Evolutionary conservation across 92 coral and sea anemone species (phyloP), one percentile per base, ranked within the genome.

Genomic region (Palythoa grandis): DNA sequence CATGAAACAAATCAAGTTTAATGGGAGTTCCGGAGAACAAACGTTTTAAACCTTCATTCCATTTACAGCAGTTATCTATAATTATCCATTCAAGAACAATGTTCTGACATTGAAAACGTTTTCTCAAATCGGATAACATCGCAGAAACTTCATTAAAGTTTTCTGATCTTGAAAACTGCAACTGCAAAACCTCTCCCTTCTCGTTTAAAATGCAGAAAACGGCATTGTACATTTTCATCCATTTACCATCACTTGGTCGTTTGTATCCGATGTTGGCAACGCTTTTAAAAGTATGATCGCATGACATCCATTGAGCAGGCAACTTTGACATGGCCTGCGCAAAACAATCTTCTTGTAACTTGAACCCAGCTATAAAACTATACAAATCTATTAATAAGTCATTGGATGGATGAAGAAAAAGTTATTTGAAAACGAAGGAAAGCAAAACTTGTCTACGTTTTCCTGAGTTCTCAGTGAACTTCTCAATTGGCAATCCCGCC

Each of bases 21-120:
- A 52, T 52, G 11, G 54, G 54, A 52, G 54, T 52, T 52, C 11
- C 0, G 54, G n/a, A n/a, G 54, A 52, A 52, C 11, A 52, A 52
- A 52, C 54, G 54, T 52, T 52, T 52, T 52, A 52, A 52, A 68
- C 68, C 58, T 9, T 70, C 43, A 13, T 39, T 40, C 77, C 86
- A 82, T 68, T 82, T 82, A 60, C 86, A 82, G 58, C 86, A 82
- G 77, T 82, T 82, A 52, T 82, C 86, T 14, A 60, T 66, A 68
- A 73, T 66, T 16, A 82, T 82, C 47, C 39, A 8, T 24, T 82
- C 52, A 11, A 82, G 72, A 16, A 56, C 58, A 52, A 4, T 78
- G 47, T 53, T 78, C 83, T 20, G 29, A 52, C 8, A 16, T n/a
- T n/a, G 29, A 78, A 43, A 78, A 7, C 83, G 74, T 53, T 53